Conservation (phyloP, 2,888 invertebrate genomes). For the Protophormia terraenovae region DNA sequence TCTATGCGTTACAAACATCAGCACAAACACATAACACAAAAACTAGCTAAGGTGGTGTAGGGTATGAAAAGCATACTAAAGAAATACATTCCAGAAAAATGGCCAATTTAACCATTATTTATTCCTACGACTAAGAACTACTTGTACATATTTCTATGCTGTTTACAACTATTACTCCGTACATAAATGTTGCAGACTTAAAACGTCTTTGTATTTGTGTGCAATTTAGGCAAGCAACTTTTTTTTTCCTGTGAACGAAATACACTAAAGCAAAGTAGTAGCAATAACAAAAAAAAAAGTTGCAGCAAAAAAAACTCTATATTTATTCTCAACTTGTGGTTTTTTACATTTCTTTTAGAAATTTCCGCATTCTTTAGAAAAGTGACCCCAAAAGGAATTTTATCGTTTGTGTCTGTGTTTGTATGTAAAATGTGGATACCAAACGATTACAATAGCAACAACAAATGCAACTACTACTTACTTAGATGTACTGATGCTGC, state of each 20-base stretch:
- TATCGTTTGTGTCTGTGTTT: constrained; percentile 29
- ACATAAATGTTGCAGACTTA: constrained; percentile 46
- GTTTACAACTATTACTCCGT: constrained; percentile 35
- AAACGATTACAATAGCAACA: constrained; percentile 19
- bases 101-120: constrained; percentile 36
- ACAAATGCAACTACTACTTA: neutral
- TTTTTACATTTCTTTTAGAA: constrained; percentile 74
- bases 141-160: neutral
- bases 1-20: too few relatives aligned
- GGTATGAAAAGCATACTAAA: too few relatives aligned
- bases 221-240: constrained; percentile 1
- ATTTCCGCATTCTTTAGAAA: constrained; percentile 78
- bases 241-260: constrained; percentile 24
- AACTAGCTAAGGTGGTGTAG: too few relatives aligned
- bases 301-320: constrained; percentile 55
- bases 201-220: constrained; percentile 11
- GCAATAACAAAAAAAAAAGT: constrained; percentile 2
- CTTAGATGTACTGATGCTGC: neutral
- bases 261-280: constrained; percentile 9
- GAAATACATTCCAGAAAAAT: too few relatives aligned
- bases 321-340: constrained; percentile 78
- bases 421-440: too few relatives aligned
- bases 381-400: constrained; percentile 73
- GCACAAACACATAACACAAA: too few relatives aligned
- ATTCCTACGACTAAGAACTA: too few relatives aligned